These are phyloP conservation scores for Dimorphilus gyrociliatus DNA, from an alignment of 2,888 invertebrate genomes.

Conservation along the genomic window DNA sequence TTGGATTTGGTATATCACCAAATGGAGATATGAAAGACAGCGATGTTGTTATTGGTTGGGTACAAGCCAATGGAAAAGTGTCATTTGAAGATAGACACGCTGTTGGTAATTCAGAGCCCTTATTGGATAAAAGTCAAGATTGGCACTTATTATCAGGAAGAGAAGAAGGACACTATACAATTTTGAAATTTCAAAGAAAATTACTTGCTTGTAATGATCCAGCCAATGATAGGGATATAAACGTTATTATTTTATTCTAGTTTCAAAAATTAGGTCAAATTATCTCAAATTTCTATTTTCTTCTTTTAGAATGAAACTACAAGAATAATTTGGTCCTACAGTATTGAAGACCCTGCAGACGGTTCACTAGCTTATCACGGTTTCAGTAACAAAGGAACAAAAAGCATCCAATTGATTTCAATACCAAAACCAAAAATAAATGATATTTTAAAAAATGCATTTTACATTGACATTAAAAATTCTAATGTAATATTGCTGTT, in stretches of 20 bases:
- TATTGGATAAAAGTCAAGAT: constrained; percentile 5
- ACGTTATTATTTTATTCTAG: too few species aligned
- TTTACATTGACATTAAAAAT: too few species aligned
- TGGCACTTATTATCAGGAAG: constrained; percentile 4
- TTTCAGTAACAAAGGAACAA: neutral
- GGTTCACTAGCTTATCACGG: constrained; percentile 3
- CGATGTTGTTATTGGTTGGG: constrained; percentile 5
- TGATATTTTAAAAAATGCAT: too few species aligned
- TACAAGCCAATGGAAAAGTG: too few species aligned
- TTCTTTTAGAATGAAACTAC: constrained; percentile 3
- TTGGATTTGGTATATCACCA: constrained; percentile 4
- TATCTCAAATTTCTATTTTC: too few species aligned
- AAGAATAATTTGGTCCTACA: constrained; percentile 4
- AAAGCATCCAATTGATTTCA: constrained; percentile 1
- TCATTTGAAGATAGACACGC: constrained; percentile 5
- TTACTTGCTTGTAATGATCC: constrained; percentile 3
- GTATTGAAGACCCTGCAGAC: constrained; percentile 2
- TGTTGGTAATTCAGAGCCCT: neutral
- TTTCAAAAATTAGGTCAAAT: too few species aligned
- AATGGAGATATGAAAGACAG: constrained; percentile 4
- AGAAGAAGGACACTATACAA: constrained; percentile 4
- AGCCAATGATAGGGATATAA: constrained; percentile 4
- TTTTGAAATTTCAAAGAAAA: constrained; percentile 3
- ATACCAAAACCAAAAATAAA: too few species aligned
- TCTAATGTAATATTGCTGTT: too few species aligned